Percentiles rank a stretch among this genome's conserved stretches.
These are phyloP conservation scores for Zapus hudsonius DNA, from an alignment of 2,113 vertebrate genomes.

Conservation along the genomic window DNA sequence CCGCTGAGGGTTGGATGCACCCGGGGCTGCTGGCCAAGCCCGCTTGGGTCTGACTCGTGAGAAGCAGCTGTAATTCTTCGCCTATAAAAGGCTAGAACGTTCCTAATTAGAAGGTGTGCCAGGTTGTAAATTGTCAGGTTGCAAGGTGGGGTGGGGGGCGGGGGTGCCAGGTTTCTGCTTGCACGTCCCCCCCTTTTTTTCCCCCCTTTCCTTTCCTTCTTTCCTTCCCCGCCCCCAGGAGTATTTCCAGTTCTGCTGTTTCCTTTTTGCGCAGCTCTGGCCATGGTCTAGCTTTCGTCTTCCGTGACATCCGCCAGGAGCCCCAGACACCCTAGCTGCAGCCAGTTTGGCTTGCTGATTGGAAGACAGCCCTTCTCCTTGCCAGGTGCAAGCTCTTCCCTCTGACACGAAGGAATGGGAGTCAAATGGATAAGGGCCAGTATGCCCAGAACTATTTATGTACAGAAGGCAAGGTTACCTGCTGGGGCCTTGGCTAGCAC, in stretches of 20 bases:
- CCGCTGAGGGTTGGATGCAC: not conserved
- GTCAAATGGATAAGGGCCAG: too few relatives aligned
- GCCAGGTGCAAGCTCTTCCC: not conserved
- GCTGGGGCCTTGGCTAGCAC: not conserved
- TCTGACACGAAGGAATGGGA: slow-evolving; percentile 1
- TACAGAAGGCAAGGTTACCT: not conserved
- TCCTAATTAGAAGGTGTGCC: slow-evolving; percentile 66
- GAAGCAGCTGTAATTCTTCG: slow-evolving; percentile 52
- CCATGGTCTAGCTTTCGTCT: slow-evolving; percentile 42
- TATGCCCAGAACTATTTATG: slow-evolving; percentile 4
- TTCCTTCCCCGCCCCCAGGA: not conserved
- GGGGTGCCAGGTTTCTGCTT: slow-evolving; percentile 59
- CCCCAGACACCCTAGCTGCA: not conserved
- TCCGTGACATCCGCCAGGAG: not conserved
- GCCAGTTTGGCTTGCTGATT: not conserved
- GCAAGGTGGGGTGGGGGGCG: not conserved
- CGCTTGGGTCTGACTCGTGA: slow-evolving; percentile 30
- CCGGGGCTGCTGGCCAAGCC: slow-evolving; percentile 23
- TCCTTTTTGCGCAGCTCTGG: slow-evolving; percentile 11
- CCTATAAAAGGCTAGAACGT: slow-evolving; percentile 58
- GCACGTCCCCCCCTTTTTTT: not conserved
- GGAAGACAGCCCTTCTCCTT: slow-evolving; percentile 16
- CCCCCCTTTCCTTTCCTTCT: too few relatives aligned
- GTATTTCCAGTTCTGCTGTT: not conserved
- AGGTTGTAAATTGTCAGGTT: slow-evolving; percentile 69